Evolutionary conservation across 2,888 invertebrate species (phyloP), one percentile per base, ranked within the genome.

Genomic region (Clanis bilineata): DNA sequence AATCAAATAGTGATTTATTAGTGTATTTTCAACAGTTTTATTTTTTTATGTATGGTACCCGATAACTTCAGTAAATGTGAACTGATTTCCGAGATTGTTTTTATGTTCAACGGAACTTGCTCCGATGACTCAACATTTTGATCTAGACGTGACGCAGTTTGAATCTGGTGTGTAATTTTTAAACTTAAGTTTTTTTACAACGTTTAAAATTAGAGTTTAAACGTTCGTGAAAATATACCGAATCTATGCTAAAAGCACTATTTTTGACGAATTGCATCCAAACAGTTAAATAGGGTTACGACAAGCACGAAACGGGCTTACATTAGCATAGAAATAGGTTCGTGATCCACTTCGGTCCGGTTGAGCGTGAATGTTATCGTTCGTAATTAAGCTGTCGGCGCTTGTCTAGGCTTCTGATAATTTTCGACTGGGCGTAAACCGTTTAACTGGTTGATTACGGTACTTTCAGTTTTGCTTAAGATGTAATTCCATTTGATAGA

Each of bases 351-450:
- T 59, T 60, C 60, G 39, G 61, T 22, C 59, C 60, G 41, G 51
- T 51, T 51, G 51, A 45, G 56, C 59, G 59, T 56, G 73, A 72
- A 73, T 71, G 68, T 70, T 76, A 73, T 74, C 72, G 69, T 59
- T 70, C 62, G 73, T 74, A 76, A 77, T 77, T 76, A 77, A 72
- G 68, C 72, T 74, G 77, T 74, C 77, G 62, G 6, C 59, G 55
- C 54, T 36, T 59, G 55, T 59, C 43, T 62, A 55, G 65, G 62
- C 56, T 58, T 25, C 57, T 45, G 55, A 59, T 65, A 62, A 65
- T 65, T 60, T 62, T 61, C 56, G 62, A 60, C 55, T 43, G 59
- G 56, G 60, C 25, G 39, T 55, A 57, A 41, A 47, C 60, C 47
- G 43, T 62, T 58, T 60, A 61, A 47, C 57, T 39, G 43, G 28